Percentiles rank a stretch among this genome's conserved stretches.
Evolutionary conservation across 2,113 vertebrate species (phyloP).

Genomic region (Petrocephalus microphthalmus): DNA sequence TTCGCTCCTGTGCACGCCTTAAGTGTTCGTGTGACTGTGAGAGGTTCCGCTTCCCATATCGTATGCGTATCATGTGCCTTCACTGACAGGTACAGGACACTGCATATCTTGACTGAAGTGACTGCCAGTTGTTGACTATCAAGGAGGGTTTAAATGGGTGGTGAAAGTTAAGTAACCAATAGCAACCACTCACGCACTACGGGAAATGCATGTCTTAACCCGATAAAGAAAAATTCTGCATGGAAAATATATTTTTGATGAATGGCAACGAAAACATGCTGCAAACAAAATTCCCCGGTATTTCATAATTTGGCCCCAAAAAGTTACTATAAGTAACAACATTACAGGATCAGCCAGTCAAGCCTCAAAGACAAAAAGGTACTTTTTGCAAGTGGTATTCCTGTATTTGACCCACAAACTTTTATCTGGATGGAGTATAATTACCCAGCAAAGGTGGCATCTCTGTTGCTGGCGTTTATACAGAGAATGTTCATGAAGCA

Average conservation of each 20-base stretch:
- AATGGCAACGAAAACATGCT: not conserved
- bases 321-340: not conserved
- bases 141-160: no score
- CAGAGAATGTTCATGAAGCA: not conserved
- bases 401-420: not conserved
- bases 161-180: not conserved
- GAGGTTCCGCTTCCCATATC: no score
- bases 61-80: no score
- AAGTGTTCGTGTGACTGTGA: no score
- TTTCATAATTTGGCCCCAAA: not conserved
- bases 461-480: not conserved
- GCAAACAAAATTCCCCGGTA: not conserved
- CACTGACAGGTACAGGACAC: no score
- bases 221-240: not conserved
- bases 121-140: not conserved
- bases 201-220: not conserved
- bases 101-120: not conserved
- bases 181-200: not conserved
- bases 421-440: not conserved
- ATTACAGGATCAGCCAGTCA: not conserved
- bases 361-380: not conserved
- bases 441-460: not conserved
- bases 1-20: not conserved
- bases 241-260: not conserved
- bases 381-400: not conserved